Evolutionary conservation across 2,888 invertebrate species (phyloP).

Genomic region (Nymphalis c-album): DNA sequence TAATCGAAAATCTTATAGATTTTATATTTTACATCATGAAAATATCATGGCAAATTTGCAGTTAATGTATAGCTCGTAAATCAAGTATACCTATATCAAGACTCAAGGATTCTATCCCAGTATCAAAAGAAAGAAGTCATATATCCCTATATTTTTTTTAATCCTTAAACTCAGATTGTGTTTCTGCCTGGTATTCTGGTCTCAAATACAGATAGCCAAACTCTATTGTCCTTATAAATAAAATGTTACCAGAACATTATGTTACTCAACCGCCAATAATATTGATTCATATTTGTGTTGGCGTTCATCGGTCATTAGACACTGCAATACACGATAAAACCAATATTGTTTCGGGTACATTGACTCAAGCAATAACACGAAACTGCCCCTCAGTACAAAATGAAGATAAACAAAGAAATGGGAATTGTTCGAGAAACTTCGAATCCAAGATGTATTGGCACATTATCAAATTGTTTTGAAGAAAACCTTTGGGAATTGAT

Average conservation of each 20-base stretch:
- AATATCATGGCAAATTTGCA: too few species aligned
- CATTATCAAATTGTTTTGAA: constrained; percentile 9
- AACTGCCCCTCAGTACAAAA: constrained; percentile 23
- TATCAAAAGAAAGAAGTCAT: too few species aligned
- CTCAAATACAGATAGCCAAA: too few species aligned
- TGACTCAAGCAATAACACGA: constrained; percentile 32
- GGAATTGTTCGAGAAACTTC: background rate
- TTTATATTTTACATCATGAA: too few species aligned
- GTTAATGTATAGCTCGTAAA: too few species aligned
- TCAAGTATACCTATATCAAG: too few species aligned
- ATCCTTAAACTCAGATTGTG: too few species aligned
- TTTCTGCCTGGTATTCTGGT: too few species aligned
- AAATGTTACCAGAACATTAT: background rate
- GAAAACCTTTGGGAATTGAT: too few species aligned
- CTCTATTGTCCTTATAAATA: background rate
- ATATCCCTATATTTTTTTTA: too few species aligned
- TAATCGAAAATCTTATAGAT: too few species aligned
- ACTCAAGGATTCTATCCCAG: too few species aligned
- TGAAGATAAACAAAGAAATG: background rate
- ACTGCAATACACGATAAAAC: constrained; percentile 23
- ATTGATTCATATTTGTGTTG: constrained; percentile 9
- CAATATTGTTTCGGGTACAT: constrained; percentile 32
- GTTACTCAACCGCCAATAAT: background rate
- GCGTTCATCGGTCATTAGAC: constrained; percentile 23
- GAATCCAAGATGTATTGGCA: background rate